phyloP scores from a whole-genome alignment of 1,140 invertebrate genomes.

The Babylonia areolata region DNA sequence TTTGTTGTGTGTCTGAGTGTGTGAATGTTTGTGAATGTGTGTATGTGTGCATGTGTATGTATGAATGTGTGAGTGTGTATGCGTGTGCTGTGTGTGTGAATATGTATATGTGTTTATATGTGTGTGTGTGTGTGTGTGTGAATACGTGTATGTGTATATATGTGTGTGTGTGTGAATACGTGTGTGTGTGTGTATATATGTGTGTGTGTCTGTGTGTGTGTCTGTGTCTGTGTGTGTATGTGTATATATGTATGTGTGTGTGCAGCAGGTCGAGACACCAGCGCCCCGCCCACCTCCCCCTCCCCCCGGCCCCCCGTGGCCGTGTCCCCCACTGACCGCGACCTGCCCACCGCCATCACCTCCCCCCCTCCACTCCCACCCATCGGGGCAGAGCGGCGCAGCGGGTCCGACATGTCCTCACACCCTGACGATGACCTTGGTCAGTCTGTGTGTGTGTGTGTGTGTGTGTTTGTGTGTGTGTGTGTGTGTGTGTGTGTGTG shows the following conservation, averaged over 20 bases:
- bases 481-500: too few relatives aligned
- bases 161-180: not conserved
- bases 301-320: not conserved
- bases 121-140: too few relatives aligned
- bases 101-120: too few relatives aligned
- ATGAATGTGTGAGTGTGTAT: too few relatives aligned
- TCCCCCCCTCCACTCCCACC: conserved; percentile 28
- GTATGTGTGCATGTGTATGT: not conserved
- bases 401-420: not conserved
- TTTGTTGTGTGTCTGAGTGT: too few relatives aligned
- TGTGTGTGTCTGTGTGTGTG: too few relatives aligned
- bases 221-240: too few relatives aligned
- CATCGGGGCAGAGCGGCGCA: conserved; percentile 16
- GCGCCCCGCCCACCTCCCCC: conserved; percentile 21
- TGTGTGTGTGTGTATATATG: not conserved
- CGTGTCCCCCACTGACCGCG: conserved; percentile 2
- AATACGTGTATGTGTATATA: too few relatives aligned
- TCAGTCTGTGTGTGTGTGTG: too few relatives aligned
- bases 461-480: too few relatives aligned
- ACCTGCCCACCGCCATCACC: conserved; percentile 14
- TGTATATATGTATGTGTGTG: not conserved
- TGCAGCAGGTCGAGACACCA: not conserved
- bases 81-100: not conserved
- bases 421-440: not conserved
- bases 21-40: too few relatives aligned